Evolutionary conservation across 2,797 vertebrate species (phyloP).

Genomic region (Aphelocoma californica): DNA sequence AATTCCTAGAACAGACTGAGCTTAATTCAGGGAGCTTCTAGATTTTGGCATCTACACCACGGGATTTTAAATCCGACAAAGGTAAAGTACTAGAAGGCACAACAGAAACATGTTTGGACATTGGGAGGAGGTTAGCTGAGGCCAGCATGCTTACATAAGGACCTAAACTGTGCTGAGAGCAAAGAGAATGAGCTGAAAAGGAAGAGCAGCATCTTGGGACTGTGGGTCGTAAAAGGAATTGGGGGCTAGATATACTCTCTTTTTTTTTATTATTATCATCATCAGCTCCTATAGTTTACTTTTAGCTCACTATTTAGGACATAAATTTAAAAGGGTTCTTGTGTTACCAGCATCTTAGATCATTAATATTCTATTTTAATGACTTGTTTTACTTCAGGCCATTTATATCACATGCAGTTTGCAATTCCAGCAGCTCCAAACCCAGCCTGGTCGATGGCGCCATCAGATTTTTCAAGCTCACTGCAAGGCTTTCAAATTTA

Average conservation of each 20-base stretch:
- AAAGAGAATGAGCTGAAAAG: not conserved
- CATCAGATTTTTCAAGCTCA: not conserved
- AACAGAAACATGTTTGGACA: slow-evolving; percentile 20
- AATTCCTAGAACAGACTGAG: not conserved
- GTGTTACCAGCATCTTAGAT: not conserved
- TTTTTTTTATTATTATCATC: not conserved
- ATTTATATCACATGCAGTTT: slow-evolving; percentile 26
- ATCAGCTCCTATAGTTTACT: not conserved
- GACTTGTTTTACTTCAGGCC: slow-evolving; percentile 38
- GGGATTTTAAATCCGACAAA: not conserved
- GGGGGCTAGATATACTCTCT: not conserved
- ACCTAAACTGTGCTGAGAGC: not conserved
- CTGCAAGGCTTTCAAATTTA: not conserved
- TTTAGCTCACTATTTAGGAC: not conserved
- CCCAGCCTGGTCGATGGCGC: not conserved
- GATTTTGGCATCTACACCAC: not conserved
- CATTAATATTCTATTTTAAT: slow-evolving; percentile 46
- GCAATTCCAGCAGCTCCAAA: slow-evolving; percentile 10
- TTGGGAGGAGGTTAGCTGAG: slow-evolving; percentile 49
- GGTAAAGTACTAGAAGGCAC: slow-evolving; percentile 36
- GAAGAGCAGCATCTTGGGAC: not conserved
- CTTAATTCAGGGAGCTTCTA: slow-evolving; percentile 10
- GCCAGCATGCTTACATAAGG: slow-evolving; percentile 46
- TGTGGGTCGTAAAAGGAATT: not conserved
- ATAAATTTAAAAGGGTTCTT: not conserved